Evolutionary conservation across 2,113 vertebrate species (phyloP).

Genomic region (Albula goreensis): DNA sequence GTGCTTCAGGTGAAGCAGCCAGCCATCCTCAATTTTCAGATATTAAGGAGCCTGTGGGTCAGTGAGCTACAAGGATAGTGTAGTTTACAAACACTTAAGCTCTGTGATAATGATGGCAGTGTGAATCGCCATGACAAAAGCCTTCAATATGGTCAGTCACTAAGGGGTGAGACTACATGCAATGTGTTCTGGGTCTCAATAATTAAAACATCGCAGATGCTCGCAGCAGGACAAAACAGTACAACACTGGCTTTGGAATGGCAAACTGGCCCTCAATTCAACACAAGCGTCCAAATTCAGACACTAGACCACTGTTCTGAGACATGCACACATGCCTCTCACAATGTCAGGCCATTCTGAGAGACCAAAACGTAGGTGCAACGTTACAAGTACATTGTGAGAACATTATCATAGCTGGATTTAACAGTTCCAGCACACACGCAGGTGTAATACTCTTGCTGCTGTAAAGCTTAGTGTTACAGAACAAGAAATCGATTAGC

Average conservation of each 20-base stretch:
- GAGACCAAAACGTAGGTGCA: neutral
- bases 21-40: neutral
- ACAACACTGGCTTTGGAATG: conserved; percentile 36
- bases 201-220: conserved; percentile 58
- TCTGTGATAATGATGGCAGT: conserved; percentile 41
- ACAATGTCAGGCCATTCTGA: neutral
- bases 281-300: neutral
- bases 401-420: neutral
- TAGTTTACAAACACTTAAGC: conserved; percentile 47
- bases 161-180: conserved; percentile 43
- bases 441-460: neutral
- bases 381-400: neutral
- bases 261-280: conserved; percentile 33
- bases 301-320: neutral
- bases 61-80: conserved; percentile 25
- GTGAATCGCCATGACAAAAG: conserved; percentile 25
- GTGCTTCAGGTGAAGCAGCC: neutral
- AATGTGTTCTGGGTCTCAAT: conserved; percentile 45
- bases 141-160: conserved; percentile 34
- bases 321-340: neutral
- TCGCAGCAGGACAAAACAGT: conserved; percentile 38
- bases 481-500: neutral
- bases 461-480: neutral
- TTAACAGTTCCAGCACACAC: neutral
- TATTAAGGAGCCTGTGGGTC: conserved; percentile 29